Base-by-base conservation (phyloP, 2,888 invertebrate species). In the Pyrgus malvae region DNA sequence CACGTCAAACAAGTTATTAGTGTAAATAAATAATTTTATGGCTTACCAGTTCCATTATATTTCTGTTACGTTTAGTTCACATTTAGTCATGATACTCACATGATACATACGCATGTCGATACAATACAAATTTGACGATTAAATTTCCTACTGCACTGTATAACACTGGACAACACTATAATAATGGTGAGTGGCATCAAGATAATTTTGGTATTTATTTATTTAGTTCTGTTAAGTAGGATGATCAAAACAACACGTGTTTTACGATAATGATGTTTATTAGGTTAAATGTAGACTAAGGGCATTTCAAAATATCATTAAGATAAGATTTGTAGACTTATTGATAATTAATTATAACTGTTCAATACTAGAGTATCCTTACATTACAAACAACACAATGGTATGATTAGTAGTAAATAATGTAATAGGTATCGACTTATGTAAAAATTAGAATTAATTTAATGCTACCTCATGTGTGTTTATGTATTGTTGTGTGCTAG, bases 241-340 rank as follows among this genome's bases (percentile, higher is more conserved):
- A 29, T 40, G 38, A 29, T 29, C 25, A 25, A 16, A 48, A 48
- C 38, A 12, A 29, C 27, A 17, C 11, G 12, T 29, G 1, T 9
- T 27, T 7, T 48, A n/a, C 14, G 49, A 49, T 49, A 49, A 23
- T 41, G 21, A 41, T 41, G 38, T 49, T 49, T 49, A 31, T 41
- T 40, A 7, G n/a, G 12, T 41, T 40, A 41, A 31, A 49, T 49
- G 31, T 41, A 41, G 40, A 41, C 29, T 40, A 41, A 49, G 40
- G 49, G 40, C 54, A 48, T 48, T 25, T 25, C 41, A 33, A 54
- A 40, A 33, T 35, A 45, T 23, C 37, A 38, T 38, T 53, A 40
- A 45, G 53, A 53, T 53, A 53, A 53, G 45, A 53, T 53, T 38
- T 40, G 42, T 50, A 35, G 41, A 42, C 42, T 50, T 45, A 50